phyloP scores from a whole-genome alignment of 2,797 vertebrate genomes.

The Sebastes diploproa region DNA sequence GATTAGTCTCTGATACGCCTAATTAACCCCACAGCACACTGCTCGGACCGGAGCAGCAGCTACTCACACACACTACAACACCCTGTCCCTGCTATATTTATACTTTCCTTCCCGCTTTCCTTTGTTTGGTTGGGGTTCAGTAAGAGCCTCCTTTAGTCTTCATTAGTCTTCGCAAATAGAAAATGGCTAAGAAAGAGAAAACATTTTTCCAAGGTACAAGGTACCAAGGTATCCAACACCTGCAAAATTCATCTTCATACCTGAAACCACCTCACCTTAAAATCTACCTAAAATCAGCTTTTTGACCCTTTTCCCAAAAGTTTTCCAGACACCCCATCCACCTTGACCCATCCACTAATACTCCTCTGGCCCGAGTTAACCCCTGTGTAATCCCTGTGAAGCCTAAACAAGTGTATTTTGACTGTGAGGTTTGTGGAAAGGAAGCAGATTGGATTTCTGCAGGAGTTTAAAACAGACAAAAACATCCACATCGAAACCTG shows the following conservation, averaged over 20 bases:
- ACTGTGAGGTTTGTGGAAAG: constrained; percentile 58
- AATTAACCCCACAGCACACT: constrained; percentile 70
- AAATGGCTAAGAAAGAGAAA: background rate
- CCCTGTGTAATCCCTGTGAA: constrained; percentile 62
- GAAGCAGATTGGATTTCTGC: constrained; percentile 71
- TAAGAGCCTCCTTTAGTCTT: background rate
- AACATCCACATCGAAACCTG: constrained; percentile 53
- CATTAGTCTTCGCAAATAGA: background rate
- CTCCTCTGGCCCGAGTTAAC: constrained; percentile 7
- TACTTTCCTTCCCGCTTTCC: background rate
- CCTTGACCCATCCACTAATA: constrained; percentile 21
- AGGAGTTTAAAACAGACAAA: constrained; percentile 49
- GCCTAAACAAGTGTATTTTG: constrained; percentile 79
- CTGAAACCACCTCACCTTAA: background rate
- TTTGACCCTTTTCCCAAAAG: background rate
- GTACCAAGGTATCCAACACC: background rate
- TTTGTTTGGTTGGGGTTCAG: background rate
- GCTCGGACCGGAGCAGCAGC: constrained; percentile 33
- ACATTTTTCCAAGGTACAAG: background rate
- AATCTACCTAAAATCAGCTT: background rate
- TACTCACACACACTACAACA: constrained; percentile 14
- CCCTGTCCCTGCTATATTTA: constrained; percentile 2
- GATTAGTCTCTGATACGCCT: constrained; percentile 72
- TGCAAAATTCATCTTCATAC: constrained; percentile 4
- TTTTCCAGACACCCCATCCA: constrained; percentile 16